phyloP scores from a whole-genome alignment of 2,113 vertebrate species.

The Salvelinus sp. region DNA sequence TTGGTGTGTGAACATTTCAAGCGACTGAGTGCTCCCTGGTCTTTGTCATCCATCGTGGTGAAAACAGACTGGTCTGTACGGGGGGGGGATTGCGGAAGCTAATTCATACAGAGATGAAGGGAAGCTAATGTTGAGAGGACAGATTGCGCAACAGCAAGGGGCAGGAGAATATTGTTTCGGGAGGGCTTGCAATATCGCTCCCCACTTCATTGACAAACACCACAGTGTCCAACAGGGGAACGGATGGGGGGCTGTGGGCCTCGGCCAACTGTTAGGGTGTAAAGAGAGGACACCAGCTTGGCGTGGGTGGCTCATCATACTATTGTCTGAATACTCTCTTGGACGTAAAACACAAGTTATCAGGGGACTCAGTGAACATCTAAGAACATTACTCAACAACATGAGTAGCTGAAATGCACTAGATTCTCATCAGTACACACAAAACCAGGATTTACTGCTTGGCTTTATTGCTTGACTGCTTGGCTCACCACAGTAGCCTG shows the following conservation, averaged over 20 bases:
- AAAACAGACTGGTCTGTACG: slow-evolving; percentile 37
- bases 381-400: background rate
- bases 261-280: background rate
- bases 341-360: too few species aligned
- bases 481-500: slow-evolving; percentile 16
- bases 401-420: background rate
- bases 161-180: slow-evolving; percentile 27
- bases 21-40: background rate
- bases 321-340: too few species aligned
- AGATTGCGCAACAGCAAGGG: slow-evolving; percentile 48
- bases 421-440: too few species aligned
- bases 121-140: slow-evolving; percentile 40
- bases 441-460: background rate
- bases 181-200: background rate
- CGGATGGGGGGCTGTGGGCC: background rate
- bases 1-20: slow-evolving; percentile 1
- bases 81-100: slow-evolving; percentile 34
- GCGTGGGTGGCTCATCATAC: background rate
- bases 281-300: background rate
- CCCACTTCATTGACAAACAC: background rate
- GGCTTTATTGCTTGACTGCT: slow-evolving; percentile 15
- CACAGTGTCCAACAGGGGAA: slow-evolving; percentile 21
- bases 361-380: too few species aligned
- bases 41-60: background rate
- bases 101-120: slow-evolving; percentile 51